Evolutionary conservation across 2,797 vertebrate species (phyloP), one percentile per base, ranked within the genome.

Genomic region (Gymnocypris eckloni): DNA sequence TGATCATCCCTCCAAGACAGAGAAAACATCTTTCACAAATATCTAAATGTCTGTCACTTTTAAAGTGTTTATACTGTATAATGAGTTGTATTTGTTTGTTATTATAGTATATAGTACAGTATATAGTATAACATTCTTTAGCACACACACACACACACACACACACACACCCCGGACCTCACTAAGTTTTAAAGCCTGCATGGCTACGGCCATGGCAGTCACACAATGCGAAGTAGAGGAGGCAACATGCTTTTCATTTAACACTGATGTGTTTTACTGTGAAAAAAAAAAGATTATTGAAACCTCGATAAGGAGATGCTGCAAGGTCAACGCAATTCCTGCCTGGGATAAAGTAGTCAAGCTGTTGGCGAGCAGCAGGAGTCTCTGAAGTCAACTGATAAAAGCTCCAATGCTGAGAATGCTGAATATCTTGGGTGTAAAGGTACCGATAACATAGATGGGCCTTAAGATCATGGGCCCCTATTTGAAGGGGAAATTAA

Each of bases 311-410:
- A 94, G 94, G 91, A 92, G 91, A 89, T 88, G 90, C 91, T 79
- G 86, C 94, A 93, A 95, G 93, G 94, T 94, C 93, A 93, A 87
- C 84, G 75, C 86, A 92, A 93, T 93, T 93, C 91, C 86, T 86
- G 90, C 87, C 91, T 78, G 88, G 92, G 93, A 94, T 93, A 92
- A 93, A 91, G 91, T 87, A 86, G 71, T 85, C 89, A 92, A 88
- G 88, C 90, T 90, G 83, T 85, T 87, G 71, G 83, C 90, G 85
- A 89, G 90, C 87, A 64, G 90, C 89, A 89, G 72, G 76, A 90
- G 91, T 87, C 89, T 92, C 91, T 91, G 91, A 93, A 91, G 88
- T 85, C 78, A 52, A 79, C 89, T 89, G 94, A 94, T 95, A 94
- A 94, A 92, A 89, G 83, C 77, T 81, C 73, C 15, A 67, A 82